Percentiles rank a stretch among this genome's conserved stretches.
These are phyloP conservation scores for Gandaritis pyraliata DNA, from an alignment of 2,888 invertebrate genomes.

Conservation along the genomic window DNA sequence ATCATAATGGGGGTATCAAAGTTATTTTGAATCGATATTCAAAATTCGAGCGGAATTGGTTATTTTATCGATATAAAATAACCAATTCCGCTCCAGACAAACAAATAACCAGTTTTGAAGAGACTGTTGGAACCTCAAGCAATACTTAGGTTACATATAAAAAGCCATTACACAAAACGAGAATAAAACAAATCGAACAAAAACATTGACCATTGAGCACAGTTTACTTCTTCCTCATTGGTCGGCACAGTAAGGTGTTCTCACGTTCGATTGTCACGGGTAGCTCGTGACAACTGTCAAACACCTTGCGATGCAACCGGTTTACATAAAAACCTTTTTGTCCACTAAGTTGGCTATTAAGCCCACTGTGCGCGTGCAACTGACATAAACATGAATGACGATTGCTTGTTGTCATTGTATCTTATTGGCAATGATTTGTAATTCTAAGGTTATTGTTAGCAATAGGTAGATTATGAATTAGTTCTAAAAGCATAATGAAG, in stretches of 20 bases:
- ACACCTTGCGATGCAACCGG: slow-evolving; percentile 61
- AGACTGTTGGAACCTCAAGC: slow-evolving; percentile 5
- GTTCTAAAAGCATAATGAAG: too few species aligned
- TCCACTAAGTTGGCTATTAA: slow-evolving; percentile 59
- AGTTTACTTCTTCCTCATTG: slow-evolving; percentile 51
- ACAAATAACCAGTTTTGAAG: neutral
- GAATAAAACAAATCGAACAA: slow-evolving; percentile 49
- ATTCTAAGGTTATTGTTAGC: slow-evolving; percentile 10
- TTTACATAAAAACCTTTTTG: slow-evolving; percentile 56
- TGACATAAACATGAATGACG: slow-evolving; percentile 39
- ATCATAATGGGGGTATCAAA: too few species aligned
- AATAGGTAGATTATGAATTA: neutral
- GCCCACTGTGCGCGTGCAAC: slow-evolving; percentile 60
- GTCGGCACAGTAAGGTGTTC: slow-evolving; percentile 53
- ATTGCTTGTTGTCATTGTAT: slow-evolving; percentile 27
- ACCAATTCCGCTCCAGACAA: neutral
- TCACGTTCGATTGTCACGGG: slow-evolving; percentile 55
- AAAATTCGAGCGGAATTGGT: too few species aligned
- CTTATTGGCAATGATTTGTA: slow-evolving; percentile 24
- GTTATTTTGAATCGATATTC: too few species aligned
- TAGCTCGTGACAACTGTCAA: slow-evolving; percentile 59
- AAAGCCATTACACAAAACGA: slow-evolving; percentile 42
- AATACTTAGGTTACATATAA: slow-evolving; percentile 35
- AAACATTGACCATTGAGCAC: slow-evolving; percentile 45
- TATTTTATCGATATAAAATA: too few species aligned